These are phyloP conservation scores for Caenorhabditis elegans DNA, from an alignment of 1,140 invertebrate genomes.

Conservation along the genomic window WBcel235 BX284605.5:13690001-13690500, in stretches of 20 bases:
- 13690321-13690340: constrained; percentile 33
- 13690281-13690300: constrained; percentile 34
- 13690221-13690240: too few relatives aligned
- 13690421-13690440: too few relatives aligned
- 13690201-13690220: too few relatives aligned
- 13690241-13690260: background rate
- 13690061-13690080: too few relatives aligned
- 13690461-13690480: constrained; percentile 22
- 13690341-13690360: constrained; percentile 23
- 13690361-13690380: constrained; percentile 20
- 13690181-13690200: too few relatives aligned
- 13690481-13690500: background rate
- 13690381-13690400: constrained; percentile 26
- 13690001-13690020: constrained; percentile 16
- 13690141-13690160: too few relatives aligned
- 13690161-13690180: too few relatives aligned
- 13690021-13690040: background rate
- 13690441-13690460: too few relatives aligned
- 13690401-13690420: constrained; percentile 28
- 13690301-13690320: constrained; percentile 30
- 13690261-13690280: constrained; percentile 34
- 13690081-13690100: too few relatives aligned
- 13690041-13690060: background rate
- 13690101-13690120: too few relatives aligned
- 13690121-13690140: too few relatives aligned